Evolutionary conservation across 2,113 vertebrate species (phyloP), one percentile per base, ranked within the genome.

Genomic region (Callipepla californica): DNA sequence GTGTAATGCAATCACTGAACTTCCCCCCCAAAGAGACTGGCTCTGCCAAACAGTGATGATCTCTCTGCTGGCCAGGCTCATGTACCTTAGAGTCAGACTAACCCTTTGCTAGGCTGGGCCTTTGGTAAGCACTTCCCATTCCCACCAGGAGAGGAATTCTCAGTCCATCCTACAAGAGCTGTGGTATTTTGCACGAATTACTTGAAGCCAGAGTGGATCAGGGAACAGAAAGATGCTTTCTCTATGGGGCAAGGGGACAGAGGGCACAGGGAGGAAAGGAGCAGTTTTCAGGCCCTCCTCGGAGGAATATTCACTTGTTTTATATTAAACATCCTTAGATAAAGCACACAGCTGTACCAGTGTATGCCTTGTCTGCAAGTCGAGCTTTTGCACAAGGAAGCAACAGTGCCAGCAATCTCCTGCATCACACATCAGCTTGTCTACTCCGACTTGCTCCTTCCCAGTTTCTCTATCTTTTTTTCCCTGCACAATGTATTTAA

Each of bases 171-270:
- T 58, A 12, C 0, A 4, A 45, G 2, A 66, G 28, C n/a, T 80
- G 53, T 34, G 32, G 22, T 0, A 0, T 34, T 80, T 45, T 10
- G 7, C 34, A 5, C 51, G 59, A 18, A 7, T 40, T 69, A 15
- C 59, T 51, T 34, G 63, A 55, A 73, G 59, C 38, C 7, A 44
- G 38, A 34, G 38, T 45, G 44, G 48, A 36, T 69, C 32, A 25
- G 1, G 4, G 8, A 74, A 79, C 14, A 62, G n/a, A 44, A 28
- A 50, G 58, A 55, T 22, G 2, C 18, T 55, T 68, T 55, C 34
- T 57, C 1, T 61, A 65, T 25, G 4, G 8, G 51, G 58, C 34
- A 63, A 23, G 19, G 38, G 3, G 16, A 14, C 36, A 53, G 57
- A 78, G 28, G 32, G 59, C 87, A 15, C 7, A 30, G 34, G 9